These are phyloP conservation scores for Tuta absoluta DNA, from an alignment of 2,888 invertebrate species.

Conservation along the genomic window DNA sequence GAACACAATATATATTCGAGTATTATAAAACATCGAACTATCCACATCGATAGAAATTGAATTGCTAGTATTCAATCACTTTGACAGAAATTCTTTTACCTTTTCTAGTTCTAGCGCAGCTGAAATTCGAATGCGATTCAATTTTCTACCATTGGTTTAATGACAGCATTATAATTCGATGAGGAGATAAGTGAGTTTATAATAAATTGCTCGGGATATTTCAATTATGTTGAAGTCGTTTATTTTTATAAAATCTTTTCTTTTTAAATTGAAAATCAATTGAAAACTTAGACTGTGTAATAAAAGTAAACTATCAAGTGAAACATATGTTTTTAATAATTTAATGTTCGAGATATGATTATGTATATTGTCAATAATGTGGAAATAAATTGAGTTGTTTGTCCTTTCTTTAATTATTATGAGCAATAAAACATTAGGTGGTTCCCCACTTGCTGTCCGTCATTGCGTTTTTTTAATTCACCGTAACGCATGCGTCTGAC, in stretches of 20 bases:
- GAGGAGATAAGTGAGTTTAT: not conserved
- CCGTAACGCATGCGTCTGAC: too few relatives aligned
- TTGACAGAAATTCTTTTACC: conserved; percentile 17
- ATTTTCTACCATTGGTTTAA: conserved; percentile 9
- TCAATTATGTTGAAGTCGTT: not conserved
- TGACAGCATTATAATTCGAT: conserved; percentile 4
- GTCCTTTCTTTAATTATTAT: too few relatives aligned
- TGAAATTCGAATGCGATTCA: not conserved
- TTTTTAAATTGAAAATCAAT: not conserved
- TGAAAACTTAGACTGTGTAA: too few relatives aligned
- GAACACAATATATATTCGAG: not conserved
- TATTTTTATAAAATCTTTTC: not conserved
- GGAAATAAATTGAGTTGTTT: too few relatives aligned
- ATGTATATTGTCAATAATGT: too few relatives aligned
- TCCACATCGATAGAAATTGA: conserved; percentile 14
- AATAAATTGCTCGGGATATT: conserved; percentile 7
- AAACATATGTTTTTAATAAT: too few relatives aligned
- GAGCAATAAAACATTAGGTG: too few relatives aligned
- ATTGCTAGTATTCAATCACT: conserved; percentile 18
- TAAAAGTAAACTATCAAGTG: too few relatives aligned
- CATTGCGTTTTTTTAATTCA: too few relatives aligned
- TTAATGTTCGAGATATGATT: too few relatives aligned
- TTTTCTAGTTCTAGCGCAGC: conserved; percentile 6
- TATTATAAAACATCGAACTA: conserved; percentile 11
- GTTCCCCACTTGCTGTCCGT: too few relatives aligned